Base-by-base conservation (phyloP, 2,113 vertebrate genomes). In the Hystrix brachyura region DNA sequence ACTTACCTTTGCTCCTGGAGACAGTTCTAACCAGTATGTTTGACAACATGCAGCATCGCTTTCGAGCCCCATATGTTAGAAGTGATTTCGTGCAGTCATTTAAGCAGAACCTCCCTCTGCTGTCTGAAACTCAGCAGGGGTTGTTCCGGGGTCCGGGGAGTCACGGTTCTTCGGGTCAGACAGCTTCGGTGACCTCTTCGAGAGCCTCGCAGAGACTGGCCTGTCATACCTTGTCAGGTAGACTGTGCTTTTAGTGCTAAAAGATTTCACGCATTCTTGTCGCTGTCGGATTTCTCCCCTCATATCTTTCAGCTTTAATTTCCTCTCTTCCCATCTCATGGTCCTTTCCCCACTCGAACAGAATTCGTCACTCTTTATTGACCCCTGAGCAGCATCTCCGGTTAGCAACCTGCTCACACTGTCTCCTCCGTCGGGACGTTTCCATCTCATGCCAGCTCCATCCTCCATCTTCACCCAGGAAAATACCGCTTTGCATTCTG, bases 161-260 rank as follows among this genome's bases (percentile, higher is more conserved):
- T 91, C 96, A 96, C 76, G 81, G 92, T 88, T 93, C 48, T 81
- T 55, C 8, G 0, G 91, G 81, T 95, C 95, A 95, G 96, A 98
- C 95, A 97, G 90, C 94, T 95, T 48, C n/a, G 59, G 59, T 93
- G 94, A 96, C 95, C 97, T 90, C 95, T 94, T 97, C 92, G 93
- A 90, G 94, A 8, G 7, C 74, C 64, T 95, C 76, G 27, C 27
- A 17, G 43, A 90, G 64, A 97, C 95, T 43, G 92, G 64, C 7
- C 93, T 96, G 91, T 96, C 95, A 96, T 38, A 95, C 69, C 59
- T 94, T 94, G 92, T 97, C 97, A 95, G 95, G 96, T 79, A 79
- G 21, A 65, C 80, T 78, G 1, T 76, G 46, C 72, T 87, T 93
- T 67, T 72, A 94, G 60, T 10, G 23, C 23, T 59, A 82, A 95